Conservation (phyloP, 2,113 vertebrate genomes). For the Phaethornis superciliosus region DNA sequence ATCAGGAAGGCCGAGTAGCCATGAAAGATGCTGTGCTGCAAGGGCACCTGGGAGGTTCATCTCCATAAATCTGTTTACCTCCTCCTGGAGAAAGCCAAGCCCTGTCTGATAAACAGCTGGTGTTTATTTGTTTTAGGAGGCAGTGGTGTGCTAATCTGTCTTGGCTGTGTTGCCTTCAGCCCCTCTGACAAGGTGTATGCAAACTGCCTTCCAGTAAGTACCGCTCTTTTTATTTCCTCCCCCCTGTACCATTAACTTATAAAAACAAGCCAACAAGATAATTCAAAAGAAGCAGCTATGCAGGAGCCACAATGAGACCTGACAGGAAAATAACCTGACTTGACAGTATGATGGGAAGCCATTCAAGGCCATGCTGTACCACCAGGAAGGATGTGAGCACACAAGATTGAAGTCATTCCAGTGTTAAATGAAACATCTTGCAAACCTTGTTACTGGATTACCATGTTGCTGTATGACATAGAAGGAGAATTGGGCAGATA, state of each 20-base stretch:
- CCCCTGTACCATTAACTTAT: conserved; percentile 17
- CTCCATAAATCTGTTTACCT: conserved; percentile 70
- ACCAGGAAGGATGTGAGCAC: neutral
- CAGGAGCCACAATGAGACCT: conserved; percentile 4
- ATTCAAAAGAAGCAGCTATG: conserved; percentile 1
- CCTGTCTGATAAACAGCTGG: conserved; percentile 68
- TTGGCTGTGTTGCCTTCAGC: conserved; percentile 25
- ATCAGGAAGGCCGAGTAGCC: conserved; percentile 14
- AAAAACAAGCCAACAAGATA: conserved; percentile 43
- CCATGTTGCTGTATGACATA: neutral
- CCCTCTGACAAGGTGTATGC: conserved; percentile 48
- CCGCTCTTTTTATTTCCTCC: neutral
- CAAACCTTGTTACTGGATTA: neutral
- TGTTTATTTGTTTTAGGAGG: conserved; percentile 68
- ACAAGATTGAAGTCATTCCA: neutral
- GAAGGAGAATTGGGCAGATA: neutral
- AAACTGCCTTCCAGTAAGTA: conserved; percentile 2
- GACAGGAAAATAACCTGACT: conserved; percentile 30
- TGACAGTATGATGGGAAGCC: conserved; percentile 24
- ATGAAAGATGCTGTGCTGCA: conserved; percentile 36
- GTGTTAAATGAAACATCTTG: conserved; percentile 1
- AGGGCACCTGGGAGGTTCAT: conserved; percentile 66
- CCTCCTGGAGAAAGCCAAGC: conserved; percentile 28
- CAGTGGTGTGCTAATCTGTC: conserved; percentile 51
- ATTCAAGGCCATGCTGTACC: conserved; percentile 1